phyloP scores from a whole-genome alignment of 2,113 vertebrate species.

The Clarias magur region DNA sequence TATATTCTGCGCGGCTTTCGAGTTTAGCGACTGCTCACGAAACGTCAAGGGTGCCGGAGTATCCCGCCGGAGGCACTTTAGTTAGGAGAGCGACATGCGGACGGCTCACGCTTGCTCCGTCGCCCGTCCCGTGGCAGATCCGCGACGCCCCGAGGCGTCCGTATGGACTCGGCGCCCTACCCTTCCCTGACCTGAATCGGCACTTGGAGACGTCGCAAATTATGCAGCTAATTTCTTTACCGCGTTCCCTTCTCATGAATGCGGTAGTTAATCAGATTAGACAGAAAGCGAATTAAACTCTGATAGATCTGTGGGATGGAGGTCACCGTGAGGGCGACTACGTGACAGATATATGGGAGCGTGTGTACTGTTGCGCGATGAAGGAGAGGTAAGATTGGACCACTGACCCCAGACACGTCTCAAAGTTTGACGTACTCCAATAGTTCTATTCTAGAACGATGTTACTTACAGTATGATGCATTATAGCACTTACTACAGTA shows the following conservation, averaged over 20 bases:
- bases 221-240: constrained; percentile 9
- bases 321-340: constrained; percentile 32
- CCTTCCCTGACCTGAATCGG: not conserved
- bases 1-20: not conserved
- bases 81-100: not conserved
- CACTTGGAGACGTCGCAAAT: not conserved
- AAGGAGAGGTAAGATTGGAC: constrained; percentile 33
- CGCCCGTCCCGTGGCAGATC: not conserved
- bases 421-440: constrained; percentile 13
- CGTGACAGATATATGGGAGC: constrained; percentile 35
- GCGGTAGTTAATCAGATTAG: constrained; percentile 43
- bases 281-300: constrained; percentile 46
- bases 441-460: not conserved
- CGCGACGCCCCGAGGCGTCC: too few relatives aligned
- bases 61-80: not conserved
- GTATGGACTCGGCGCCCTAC: not conserved
- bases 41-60: not conserved
- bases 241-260: not conserved
- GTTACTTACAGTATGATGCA: not conserved
- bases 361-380: constrained; percentile 13
- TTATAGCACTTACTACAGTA: not conserved
- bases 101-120: not conserved
- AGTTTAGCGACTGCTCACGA: not conserved
- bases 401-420: constrained; percentile 38
- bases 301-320: constrained; percentile 19